Base-by-base conservation (phyloP, 2,888 invertebrate species). In the Calameuta filiformis region DNA sequence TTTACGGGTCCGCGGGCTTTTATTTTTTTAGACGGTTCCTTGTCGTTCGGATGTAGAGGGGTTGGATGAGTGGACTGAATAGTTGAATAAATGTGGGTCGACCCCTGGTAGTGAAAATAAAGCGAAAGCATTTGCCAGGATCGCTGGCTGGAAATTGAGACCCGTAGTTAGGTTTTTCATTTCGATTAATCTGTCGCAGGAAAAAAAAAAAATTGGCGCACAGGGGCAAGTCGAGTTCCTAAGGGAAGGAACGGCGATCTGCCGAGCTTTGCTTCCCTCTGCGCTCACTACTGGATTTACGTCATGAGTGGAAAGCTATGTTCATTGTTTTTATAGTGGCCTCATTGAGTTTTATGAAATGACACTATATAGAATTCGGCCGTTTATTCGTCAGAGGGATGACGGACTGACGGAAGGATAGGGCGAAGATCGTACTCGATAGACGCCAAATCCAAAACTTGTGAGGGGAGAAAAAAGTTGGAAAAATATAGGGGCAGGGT, bases 31-130 rank as follows among this genome's bases (percentile, higher is more conserved):
- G 83, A 82, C 81, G 77, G 81, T 79, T 77, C 80, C 82, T 83
- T 83, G 84, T 85, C 84, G 83, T 85, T 85, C 83, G 82, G 84
- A 84, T 85, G 81, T 80, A 74, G 79, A 77, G 77, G 79, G 76
- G 75, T 68, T 40, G 79, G 77, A 78, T 77, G 80, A 75, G 40
- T 73, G 75, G 73, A 79, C 76, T 81, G 81, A 84, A 83, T 84
- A 81, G 81, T 80, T 81, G 83, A 79, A 78, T 81, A 81, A 83
- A 85, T 85, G 81, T 85, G 82, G 84, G 85, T 84, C 84, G 76
- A 34, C 68, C 35, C 68, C 31, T 37, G 68, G 73, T 37, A 33
- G 33, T 75, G 69, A 75, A 79, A 40, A 40, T 40, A 40, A 40
- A 40, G 40, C 40, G 40, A 40, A 40, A 15, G 40, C 40, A 40